A percentile compares a stretch with the other conserved stretches of the same genome.
Evolutionary conservation across 2,797 vertebrate species (phyloP).

Genomic region (Peromyscus eremicus): DNA sequence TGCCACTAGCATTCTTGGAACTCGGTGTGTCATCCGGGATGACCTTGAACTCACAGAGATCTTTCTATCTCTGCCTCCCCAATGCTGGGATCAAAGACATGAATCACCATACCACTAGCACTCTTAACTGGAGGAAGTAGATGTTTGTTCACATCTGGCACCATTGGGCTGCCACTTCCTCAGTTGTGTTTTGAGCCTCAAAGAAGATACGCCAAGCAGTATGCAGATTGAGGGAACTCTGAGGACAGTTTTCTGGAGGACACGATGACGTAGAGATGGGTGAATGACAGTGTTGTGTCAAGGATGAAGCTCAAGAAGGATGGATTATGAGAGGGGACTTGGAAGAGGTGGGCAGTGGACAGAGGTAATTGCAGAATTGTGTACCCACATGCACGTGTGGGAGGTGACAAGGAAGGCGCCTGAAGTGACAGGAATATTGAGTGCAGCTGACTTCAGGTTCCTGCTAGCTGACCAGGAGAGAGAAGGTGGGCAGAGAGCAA

Average conservation of each 20-base stretch:
- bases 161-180: neutral
- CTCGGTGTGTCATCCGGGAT: neutral
- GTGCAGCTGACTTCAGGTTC: neutral
- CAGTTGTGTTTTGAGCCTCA: neutral
- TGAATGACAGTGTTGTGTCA: neutral
- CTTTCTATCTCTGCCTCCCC: neutral
- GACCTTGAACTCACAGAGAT: neutral
- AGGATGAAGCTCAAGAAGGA: neutral
- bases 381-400: neutral
- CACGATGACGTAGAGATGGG: neutral
- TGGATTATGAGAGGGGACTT: neutral
- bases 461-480: neutral
- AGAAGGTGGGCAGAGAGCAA: neutral
- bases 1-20: neutral
- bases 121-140: neutral
- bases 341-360: neutral
- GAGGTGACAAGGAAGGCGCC: neutral
- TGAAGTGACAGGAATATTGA: neutral
- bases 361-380: neutral
- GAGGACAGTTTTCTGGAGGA: neutral
- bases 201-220: neutral
- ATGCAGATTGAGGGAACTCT: neutral
- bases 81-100: neutral
- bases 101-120: neutral
- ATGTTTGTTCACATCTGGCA: neutral